These are phyloP conservation scores for Aythya fuligula DNA, from an alignment of 2,797 vertebrate genomes.

Conservation along the genomic window DNA sequence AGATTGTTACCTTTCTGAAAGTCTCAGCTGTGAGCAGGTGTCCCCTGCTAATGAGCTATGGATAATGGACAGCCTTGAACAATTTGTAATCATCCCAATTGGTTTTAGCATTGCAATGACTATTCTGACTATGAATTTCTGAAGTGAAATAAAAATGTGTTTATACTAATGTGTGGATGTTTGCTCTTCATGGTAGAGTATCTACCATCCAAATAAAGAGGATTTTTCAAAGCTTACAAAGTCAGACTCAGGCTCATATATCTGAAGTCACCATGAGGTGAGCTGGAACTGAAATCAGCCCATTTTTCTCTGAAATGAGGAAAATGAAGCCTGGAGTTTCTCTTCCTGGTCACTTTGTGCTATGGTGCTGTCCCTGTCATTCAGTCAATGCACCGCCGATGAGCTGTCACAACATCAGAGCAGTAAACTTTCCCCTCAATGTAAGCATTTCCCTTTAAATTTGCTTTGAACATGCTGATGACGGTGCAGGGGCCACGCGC, in stretches of 20 bases:
- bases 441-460: constrained; percentile 29
- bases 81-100: background rate
- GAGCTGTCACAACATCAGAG: background rate
- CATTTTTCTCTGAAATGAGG: background rate
- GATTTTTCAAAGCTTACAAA: background rate
- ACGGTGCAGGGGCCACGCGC: background rate
- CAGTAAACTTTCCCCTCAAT: background rate
- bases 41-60: background rate
- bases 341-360: background rate
- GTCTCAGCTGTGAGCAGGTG: background rate
- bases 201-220: background rate
- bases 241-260: background rate
- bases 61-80: background rate
- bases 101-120: background rate
- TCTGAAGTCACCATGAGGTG: background rate
- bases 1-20: background rate
- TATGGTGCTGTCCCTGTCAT: constrained; percentile 9
- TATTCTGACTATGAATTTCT: background rate
- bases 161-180: background rate
- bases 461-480: constrained; percentile 18
- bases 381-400: background rate
- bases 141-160: background rate
- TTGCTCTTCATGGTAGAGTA: background rate
- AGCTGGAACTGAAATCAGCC: background rate
- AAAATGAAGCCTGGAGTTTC: background rate